Percentiles rank a stretch among this genome's conserved stretches.
Evolutionary conservation across 2,888 invertebrate genomes (phyloP).

Genomic region (Myathropa florea): DNA sequence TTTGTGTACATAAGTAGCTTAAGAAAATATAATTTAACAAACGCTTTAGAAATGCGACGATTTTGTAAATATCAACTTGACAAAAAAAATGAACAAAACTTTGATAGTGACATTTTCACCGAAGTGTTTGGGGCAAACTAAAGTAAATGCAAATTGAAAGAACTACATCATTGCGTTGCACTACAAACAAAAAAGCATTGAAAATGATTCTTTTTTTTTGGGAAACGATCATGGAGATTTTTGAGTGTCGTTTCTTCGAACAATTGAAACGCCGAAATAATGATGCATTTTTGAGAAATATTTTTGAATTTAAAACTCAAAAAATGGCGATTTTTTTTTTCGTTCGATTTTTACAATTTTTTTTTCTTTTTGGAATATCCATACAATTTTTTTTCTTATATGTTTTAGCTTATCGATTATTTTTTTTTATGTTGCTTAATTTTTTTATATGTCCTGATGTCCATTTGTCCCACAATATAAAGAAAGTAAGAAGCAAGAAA

Average conservation of each 20-base stretch:
- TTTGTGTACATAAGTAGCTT: conserved; percentile 61
- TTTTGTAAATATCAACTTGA: neutral
- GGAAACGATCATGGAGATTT: conserved; percentile 79
- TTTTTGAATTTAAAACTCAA: conserved; percentile 29
- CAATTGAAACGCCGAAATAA: conserved; percentile 64
- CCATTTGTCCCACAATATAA: conserved; percentile 28
- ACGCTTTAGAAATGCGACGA: conserved; percentile 6
- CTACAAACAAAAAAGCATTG: conserved; percentile 18
- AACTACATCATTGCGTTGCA: conserved; percentile 57
- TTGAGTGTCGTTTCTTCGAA: conserved; percentile 82
- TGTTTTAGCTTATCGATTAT: conserved; percentile 19
- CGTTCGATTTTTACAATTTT: conserved; percentile 76
- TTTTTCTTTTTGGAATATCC: conserved; percentile 69
- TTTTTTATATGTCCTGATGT: conserved; percentile 36
- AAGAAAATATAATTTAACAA: conserved; percentile 28
- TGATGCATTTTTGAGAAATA: conserved; percentile 46
- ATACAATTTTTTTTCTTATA: conserved; percentile 12
- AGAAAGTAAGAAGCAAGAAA: neutral
- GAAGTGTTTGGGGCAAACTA: conserved; percentile 80
- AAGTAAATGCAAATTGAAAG: neutral
- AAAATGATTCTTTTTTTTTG: conserved; percentile 38
- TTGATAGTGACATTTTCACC: conserved; percentile 74
- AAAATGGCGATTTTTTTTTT: conserved; percentile 75
- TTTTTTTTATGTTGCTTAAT: conserved; percentile 2
- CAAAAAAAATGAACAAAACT: conserved; percentile 26